phyloP scores from a whole-genome alignment of 2,888 invertebrate genomes.

The Atethmia centrago region DNA sequence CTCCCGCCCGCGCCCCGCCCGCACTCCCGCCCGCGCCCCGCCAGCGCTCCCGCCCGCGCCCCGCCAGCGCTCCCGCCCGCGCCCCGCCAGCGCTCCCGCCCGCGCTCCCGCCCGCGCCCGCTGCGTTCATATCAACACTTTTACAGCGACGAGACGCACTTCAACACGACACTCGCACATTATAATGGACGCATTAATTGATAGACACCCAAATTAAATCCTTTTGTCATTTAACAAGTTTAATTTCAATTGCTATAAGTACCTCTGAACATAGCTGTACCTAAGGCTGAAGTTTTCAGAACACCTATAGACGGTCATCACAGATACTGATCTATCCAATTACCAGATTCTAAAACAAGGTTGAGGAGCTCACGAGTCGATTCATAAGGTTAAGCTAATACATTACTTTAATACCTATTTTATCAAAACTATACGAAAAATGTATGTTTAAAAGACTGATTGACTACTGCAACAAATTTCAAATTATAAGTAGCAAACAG shows the following conservation, averaged over 20 bases:
- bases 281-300: background rate
- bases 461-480: too few relatives aligned
- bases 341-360: too few relatives aligned
- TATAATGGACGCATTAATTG: slow-evolving; percentile 52
- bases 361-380: too few relatives aligned
- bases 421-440: too few relatives aligned
- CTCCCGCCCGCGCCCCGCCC: background rate
- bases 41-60: background rate
- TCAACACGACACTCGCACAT: slow-evolving; percentile 38
- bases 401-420: too few relatives aligned
- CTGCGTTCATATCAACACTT: slow-evolving; percentile 20
- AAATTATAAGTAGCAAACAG: too few relatives aligned
- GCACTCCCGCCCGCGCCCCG: background rate
- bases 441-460: too few relatives aligned
- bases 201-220: slow-evolving; percentile 24
- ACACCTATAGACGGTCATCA: background rate
- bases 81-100: too few relatives aligned
- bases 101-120: background rate
- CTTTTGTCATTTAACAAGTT: slow-evolving; percentile 20
- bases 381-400: too few relatives aligned
- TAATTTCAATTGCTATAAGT: slow-evolving; percentile 1
- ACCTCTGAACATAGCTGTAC: background rate
- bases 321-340: background rate
- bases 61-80: background rate
- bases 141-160: slow-evolving; percentile 18